phyloP scores from a whole-genome alignment of 2,113 vertebrate species.

The Lasiurus borealis region DNA sequence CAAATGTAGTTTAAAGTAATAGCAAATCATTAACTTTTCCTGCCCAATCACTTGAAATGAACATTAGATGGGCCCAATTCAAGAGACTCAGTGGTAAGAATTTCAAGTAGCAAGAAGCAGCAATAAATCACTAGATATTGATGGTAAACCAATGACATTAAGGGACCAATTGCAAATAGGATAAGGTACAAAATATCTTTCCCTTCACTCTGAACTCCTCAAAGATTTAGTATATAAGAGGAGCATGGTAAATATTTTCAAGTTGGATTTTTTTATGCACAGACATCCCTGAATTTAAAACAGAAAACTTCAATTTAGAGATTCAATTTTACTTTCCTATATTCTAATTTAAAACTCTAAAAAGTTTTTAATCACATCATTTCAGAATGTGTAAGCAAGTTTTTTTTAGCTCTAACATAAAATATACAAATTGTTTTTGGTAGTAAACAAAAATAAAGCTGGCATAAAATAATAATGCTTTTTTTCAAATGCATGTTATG shows the following conservation, averaged over 20 bases:
- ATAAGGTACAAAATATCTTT: background rate
- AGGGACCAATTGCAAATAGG: background rate
- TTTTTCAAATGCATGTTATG: constrained; percentile 4
- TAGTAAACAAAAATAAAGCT: constrained; percentile 36
- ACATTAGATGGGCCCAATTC: fast-evolving
- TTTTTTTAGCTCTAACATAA: background rate
- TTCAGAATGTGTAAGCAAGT: background rate
- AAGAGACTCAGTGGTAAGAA: background rate
- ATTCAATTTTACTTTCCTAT: background rate
- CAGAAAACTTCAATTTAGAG: background rate
- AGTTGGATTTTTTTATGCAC: background rate
- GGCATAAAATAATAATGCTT: background rate
- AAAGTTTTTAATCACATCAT: constrained; percentile 15
- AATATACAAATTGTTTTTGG: background rate
- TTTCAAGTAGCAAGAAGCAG: background rate
- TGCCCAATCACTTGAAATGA: background rate
- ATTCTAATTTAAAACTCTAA: constrained; percentile 19
- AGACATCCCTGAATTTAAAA: background rate
- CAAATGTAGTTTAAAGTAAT: background rate
- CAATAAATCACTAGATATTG: background rate
- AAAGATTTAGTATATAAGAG: background rate
- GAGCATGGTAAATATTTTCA: background rate
- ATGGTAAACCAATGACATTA: background rate
- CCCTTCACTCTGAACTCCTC: background rate
- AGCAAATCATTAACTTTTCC: background rate